phyloP scores from a whole-genome alignment of 2,888 invertebrate genomes.

The Nemotelus pantherinus region DNA sequence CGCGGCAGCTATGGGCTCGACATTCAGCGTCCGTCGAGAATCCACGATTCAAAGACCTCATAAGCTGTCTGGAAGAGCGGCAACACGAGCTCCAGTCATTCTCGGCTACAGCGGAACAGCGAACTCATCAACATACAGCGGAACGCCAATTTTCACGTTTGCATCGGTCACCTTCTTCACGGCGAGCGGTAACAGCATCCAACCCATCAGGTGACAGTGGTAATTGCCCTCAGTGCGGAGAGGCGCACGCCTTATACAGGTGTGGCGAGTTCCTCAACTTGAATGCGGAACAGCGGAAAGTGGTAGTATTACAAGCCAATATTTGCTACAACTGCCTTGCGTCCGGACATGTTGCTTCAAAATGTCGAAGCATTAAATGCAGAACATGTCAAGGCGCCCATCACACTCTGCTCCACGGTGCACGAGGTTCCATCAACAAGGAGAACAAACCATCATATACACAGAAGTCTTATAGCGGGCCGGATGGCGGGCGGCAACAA shows the following conservation, averaged over 20 bases:
- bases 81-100: not conserved
- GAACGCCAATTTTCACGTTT: not conserved
- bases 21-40: too few relatives aligned
- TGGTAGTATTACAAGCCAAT: not conserved
- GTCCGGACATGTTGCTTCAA: not conserved
- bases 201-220: not conserved
- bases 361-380: not conserved
- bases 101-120: not conserved
- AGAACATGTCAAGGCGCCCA: not conserved
- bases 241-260: conserved; percentile 1
- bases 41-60: too few relatives aligned
- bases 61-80: too few relatives aligned
- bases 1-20: not conserved
- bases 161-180: not conserved
- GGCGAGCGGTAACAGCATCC: not conserved
- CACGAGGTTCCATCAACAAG: not conserved
- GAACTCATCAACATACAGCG: not conserved
- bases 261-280: not conserved
- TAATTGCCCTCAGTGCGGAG: not conserved
- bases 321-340: not conserved
- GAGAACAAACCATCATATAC: not conserved
- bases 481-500: not conserved
- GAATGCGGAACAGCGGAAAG: conserved; percentile 3
- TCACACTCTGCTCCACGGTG: conserved; percentile 1
- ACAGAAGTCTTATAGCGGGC: not conserved